phyloP scores from a whole-genome alignment of 2,113 vertebrate genomes.

The Sinocyclocheilus rhinocerous region DNA sequence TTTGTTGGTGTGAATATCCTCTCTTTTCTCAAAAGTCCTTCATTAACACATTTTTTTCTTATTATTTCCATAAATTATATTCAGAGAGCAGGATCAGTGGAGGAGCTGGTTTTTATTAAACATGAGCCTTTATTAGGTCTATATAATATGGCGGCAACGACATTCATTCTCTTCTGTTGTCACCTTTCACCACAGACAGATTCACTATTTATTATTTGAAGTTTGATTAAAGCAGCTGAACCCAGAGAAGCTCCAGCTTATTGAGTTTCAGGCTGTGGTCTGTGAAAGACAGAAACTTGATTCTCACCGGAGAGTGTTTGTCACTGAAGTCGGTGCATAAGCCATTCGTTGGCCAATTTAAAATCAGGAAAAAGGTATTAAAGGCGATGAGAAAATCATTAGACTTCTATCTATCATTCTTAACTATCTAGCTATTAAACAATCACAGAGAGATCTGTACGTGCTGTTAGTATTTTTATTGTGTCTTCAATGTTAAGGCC shows the following conservation, averaged over 20 bases:
- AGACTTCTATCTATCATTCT: background rate
- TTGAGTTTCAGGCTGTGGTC: constrained; percentile 26
- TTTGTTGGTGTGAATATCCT: constrained; percentile 46
- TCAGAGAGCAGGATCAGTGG: constrained; percentile 23
- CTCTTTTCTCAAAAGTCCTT: constrained; percentile 31
- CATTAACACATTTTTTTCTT: constrained; percentile 11
- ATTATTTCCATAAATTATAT: constrained; percentile 32
- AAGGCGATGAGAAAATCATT: background rate
- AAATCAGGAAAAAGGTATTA: background rate
- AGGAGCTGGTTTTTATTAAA: constrained; percentile 53
- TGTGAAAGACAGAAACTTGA: constrained; percentile 22
- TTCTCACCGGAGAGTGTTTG: constrained; percentile 32
- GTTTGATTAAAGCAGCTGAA: constrained; percentile 36
- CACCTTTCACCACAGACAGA: constrained; percentile 49
- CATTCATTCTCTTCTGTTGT: constrained; percentile 40
- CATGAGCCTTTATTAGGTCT: constrained; percentile 48
- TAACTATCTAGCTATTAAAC: background rate
- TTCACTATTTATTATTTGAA: constrained; percentile 46
- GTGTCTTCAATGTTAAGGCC: background rate
- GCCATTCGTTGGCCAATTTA: background rate
- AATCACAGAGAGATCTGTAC: background rate
- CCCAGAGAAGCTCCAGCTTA: constrained; percentile 8
- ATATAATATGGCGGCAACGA: constrained; percentile 43
- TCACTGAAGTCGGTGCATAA: background rate
- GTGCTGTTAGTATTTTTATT: background rate